A percentile compares a stretch with the other conserved stretches of the same genome.
phyloP scores from a whole-genome alignment of 1,140 invertebrate genomes.

The Leptopilina clavipes region DNA sequence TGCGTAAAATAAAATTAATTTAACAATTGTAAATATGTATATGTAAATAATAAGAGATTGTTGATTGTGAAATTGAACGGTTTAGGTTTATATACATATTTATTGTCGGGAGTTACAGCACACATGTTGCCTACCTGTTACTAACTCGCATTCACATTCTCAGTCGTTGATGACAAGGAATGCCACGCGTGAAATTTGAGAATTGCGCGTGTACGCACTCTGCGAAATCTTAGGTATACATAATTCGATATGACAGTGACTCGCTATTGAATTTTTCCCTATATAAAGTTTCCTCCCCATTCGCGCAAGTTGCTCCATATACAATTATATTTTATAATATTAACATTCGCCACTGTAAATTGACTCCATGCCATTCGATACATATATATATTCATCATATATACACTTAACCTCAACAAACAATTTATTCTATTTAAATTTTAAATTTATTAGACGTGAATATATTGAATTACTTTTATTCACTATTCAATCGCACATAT shows the following conservation, averaged over 20 bases:
- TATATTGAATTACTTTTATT: background rate
- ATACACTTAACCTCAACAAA: background rate
- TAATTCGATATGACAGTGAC: conserved; percentile 69
- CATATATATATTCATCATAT: too few relatives aligned
- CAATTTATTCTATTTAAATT: conserved; percentile 23
- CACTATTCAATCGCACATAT: too few relatives aligned
- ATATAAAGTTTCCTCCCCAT: conserved; percentile 62
- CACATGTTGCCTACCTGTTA: conserved; percentile 22
- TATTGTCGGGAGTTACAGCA: background rate
- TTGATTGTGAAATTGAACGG: conserved; percentile 11
- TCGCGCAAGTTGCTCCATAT: background rate
- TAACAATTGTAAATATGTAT: too few relatives aligned
- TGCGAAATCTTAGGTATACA: conserved; percentile 66
- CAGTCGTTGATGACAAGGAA: conserved; percentile 63
- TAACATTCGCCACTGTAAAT: conserved; percentile 20
- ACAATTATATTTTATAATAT: background rate
- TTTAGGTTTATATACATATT: too few relatives aligned
- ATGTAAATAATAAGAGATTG: background rate
- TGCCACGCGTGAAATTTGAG: conserved; percentile 68
- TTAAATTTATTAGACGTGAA: background rate
- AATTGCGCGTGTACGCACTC: conserved; percentile 58
- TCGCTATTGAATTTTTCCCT: conserved; percentile 63
- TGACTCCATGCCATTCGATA: background rate
- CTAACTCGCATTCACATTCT: conserved; percentile 49
- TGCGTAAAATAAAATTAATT: too few relatives aligned